Percentiles rank a stretch among this genome's conserved stretches.
Conservation (phyloP, 1,140 invertebrate genomes). For the Spodoptera frugiperda region DNA sequence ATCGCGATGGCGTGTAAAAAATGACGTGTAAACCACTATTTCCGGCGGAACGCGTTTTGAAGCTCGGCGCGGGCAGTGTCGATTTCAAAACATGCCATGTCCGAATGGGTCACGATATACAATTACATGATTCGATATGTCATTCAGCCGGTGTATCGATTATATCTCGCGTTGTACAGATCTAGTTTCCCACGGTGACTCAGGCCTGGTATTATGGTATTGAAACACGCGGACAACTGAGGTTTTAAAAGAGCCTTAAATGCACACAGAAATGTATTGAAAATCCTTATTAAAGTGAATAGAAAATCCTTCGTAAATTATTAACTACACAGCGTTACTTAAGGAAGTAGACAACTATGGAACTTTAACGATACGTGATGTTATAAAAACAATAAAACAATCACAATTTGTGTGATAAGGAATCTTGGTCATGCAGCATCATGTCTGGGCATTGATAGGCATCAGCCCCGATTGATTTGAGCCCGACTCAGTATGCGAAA, state of each 20-base stretch:
- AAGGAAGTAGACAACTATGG: background rate
- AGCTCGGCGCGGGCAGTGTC: constrained; percentile 37
- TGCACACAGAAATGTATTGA: too few relatives aligned
- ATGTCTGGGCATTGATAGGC: constrained; percentile 36
- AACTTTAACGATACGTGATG: background rate
- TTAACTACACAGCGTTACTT: background rate
- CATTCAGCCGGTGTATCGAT: constrained; percentile 54
- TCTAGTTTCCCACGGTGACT: constrained; percentile 55
- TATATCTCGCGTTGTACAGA: constrained; percentile 51
- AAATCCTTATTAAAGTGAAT: background rate
- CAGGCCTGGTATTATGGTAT: constrained; percentile 38
- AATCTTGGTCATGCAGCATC: background rate
- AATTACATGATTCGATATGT: constrained; percentile 58
- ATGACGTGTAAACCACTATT: constrained; percentile 55
- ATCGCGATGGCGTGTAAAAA: constrained; percentile 46
- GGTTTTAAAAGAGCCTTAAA: too few relatives aligned
- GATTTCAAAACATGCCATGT: constrained; percentile 47
- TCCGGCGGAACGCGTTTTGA: constrained; percentile 50
- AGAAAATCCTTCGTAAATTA: background rate
- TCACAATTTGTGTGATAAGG: background rate
- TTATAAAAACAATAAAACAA: background rate
- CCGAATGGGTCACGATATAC: constrained; percentile 50
- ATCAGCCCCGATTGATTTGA: constrained; percentile 35
- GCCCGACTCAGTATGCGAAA: constrained; percentile 16
- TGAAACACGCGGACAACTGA: constrained; percentile 12